phyloP scores from a whole-genome alignment of 2,888 invertebrate species.

The Limnephilus marmoratus region DNA sequence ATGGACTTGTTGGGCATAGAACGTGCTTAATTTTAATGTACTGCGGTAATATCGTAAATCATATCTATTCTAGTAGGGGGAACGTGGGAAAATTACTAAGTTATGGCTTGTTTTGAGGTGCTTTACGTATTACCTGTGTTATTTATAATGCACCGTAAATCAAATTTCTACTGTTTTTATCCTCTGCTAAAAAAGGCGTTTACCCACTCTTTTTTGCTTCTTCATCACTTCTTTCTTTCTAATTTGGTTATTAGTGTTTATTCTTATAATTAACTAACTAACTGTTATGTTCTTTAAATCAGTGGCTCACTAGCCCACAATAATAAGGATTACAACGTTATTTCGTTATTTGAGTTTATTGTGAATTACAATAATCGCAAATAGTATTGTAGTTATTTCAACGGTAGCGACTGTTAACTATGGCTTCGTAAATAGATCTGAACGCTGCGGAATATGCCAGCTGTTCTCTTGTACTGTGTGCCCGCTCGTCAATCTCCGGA shows the following conservation, averaged over 20 bases:
- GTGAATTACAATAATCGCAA: no score
- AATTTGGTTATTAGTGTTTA: not conserved
- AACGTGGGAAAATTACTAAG: not conserved
- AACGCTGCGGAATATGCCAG: no score
- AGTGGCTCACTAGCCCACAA: no score
- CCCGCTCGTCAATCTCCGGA: no score
- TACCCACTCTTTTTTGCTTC: not conserved
- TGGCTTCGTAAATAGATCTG: no score
- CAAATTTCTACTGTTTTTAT: not conserved
- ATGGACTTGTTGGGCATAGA: slow-evolving; percentile 35
- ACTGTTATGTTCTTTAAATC: no score
- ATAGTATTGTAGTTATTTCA: no score
- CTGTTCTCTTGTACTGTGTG: no score
- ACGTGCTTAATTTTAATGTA: slow-evolving; percentile 43
- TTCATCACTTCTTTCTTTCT: not conserved
- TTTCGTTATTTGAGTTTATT: no score
- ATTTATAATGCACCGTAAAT: not conserved
- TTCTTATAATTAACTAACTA: no score
- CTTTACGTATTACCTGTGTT: not conserved
- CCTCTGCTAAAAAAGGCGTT: not conserved
- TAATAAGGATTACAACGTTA: no score
- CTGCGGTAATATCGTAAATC: slow-evolving; percentile 26
- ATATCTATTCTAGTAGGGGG: not conserved
- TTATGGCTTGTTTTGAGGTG: not conserved
- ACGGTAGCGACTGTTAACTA: no score